phyloP scores from a whole-genome alignment of 2,113 vertebrate species.

The Oryzias curvinotus region DNA sequence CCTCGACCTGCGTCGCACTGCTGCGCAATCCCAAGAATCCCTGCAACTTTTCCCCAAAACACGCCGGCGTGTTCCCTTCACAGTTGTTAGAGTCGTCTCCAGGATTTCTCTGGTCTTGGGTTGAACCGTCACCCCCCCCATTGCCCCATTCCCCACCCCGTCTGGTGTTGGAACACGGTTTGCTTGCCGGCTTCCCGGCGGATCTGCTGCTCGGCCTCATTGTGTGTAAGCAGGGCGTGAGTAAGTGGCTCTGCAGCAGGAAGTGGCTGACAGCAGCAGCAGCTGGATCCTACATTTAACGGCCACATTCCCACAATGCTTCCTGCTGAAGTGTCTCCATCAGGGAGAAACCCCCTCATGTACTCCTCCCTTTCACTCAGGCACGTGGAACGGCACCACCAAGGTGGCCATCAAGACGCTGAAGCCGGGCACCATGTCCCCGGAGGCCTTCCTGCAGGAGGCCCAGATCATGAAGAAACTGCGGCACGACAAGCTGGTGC shows the following conservation, averaged over 20 bases:
- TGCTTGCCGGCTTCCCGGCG: constrained; percentile 44
- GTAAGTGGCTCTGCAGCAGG: constrained; percentile 66
- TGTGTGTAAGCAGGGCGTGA: constrained; percentile 63
- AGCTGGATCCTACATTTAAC: not conserved
- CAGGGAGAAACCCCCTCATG: too few relatives aligned
- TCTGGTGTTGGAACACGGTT: constrained; percentile 4
- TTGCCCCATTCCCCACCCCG: constrained; percentile 36
- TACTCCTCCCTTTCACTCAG: constrained; percentile 60
- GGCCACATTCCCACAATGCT: too few relatives aligned
- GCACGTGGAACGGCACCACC: constrained; percentile 98
- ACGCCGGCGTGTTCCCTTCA: not conserved
- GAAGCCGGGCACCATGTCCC: constrained; percentile 98
- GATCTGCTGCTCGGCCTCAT: constrained; percentile 49
- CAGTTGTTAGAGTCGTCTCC: not conserved
- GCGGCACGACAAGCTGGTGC: constrained; percentile 94
- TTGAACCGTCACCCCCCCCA: constrained; percentile 12
- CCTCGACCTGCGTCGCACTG: constrained; percentile 51
- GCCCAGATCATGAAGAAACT: constrained; percentile 99
- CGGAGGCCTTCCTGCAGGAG: constrained; percentile 96
- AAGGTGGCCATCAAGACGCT: constrained; percentile 98
- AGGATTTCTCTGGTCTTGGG: constrained; percentile 1
- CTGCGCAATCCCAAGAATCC: constrained; percentile 66
- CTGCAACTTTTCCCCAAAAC: not conserved
- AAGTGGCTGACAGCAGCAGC: constrained; percentile 47
- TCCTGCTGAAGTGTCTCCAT: too few relatives aligned